Evolutionary conservation across 2,113 vertebrate genomes (phyloP), one percentile per base, ranked within the genome.

Genomic region (Tympanuchus pallidicinctus): DNA sequence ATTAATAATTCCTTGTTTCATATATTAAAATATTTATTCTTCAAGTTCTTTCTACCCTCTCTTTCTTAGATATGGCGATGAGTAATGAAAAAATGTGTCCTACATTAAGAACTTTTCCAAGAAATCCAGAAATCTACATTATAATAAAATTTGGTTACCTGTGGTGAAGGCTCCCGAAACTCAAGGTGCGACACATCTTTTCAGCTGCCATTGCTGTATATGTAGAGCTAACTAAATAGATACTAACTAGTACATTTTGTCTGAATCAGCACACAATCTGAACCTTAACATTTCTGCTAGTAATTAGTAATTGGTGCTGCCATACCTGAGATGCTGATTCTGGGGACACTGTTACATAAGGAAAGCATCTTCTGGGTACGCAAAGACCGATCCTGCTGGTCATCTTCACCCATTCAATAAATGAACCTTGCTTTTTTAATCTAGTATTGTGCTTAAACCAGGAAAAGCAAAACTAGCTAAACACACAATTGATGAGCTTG

Each of bases 151-250:
- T 69, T 69, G 88, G 28, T 96, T 96, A 95, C 90, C 47, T 95
- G 70, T 74, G 90, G 83, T 93, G 89, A 96, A 86, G 32, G n/a
- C 34, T 95, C 67, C 90, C 71, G 82, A 69, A 84, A 92, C 80
- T 96, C 67, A 38, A 57, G 93, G 92, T 45, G 85, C 67, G 92
- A 66, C 59, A 87, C 38, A 66, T 73, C 63, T 96, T 97, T 96
- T 78, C 79, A 83, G 42, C 85, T 88, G 70, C 78, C 75, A 85
- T 86, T 61, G n/a, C 66, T 91, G 79, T 76, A 21, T 84, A 67
- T 67, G 75, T 57, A 85, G 77, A 90, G 79, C 76, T 96, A 95
- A 94, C 94, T 97, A 95, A 97, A 97, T 97, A 94, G 81, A 56
- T 42, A 63, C 38, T 97, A 96, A 95, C 87, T 96, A 95, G 94